Evolutionary conservation across 1,140 invertebrate species (phyloP), one percentile per base, ranked within the genome.

Genomic region (Phymastichus coffea): DNA sequence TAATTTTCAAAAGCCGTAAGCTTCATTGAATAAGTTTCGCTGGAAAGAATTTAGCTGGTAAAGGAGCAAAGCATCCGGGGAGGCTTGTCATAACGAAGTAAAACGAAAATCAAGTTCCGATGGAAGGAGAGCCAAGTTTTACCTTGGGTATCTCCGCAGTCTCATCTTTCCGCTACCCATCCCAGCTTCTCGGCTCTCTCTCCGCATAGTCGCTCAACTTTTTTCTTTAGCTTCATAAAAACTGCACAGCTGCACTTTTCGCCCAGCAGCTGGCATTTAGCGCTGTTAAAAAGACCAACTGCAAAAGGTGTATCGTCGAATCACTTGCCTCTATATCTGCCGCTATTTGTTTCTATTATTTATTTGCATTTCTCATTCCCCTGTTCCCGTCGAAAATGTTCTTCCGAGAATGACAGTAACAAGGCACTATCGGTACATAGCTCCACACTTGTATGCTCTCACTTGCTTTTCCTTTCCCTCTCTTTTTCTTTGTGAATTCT

Each of bases 241-340:
- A 55, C 17, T 55, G 40, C 44, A 55, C 14, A 44, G 52, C 25
- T n/a, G n/a, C 40, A 22, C 26, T 55, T 40, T 55, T 55, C 28
- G 52, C 25, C 52, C 43, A 40, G 26, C 52, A 44, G 28, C 52
- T 55, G 52, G 40, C 52, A 20, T 44, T 55, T 44, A 44, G 38
- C 52, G 38, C n/a, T n/a, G n/a, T n/a, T n/a, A n/a, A n/a, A n/a
- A n/a, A n/a, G n/a, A n/a, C n/a, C n/a, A n/a, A n/a, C 52, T 12
- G 26, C 26, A 44, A 55, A 55, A 55, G 52, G 44, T 55, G 52
- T 44, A 44, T 55, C 25, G 52, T 8, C 12, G 35, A 55, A 44
- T 44, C 40, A 26, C 33, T 49, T 20, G 40, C 26, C 9, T 28
- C n/a, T 41, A 53, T 53, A 53, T 53, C 23, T 26, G 23, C 46